Percentiles rank a stretch among this genome's conserved stretches.
Evolutionary conservation across 2,888 invertebrate species (phyloP).

Genomic region (Podotricha telesiphe): DNA sequence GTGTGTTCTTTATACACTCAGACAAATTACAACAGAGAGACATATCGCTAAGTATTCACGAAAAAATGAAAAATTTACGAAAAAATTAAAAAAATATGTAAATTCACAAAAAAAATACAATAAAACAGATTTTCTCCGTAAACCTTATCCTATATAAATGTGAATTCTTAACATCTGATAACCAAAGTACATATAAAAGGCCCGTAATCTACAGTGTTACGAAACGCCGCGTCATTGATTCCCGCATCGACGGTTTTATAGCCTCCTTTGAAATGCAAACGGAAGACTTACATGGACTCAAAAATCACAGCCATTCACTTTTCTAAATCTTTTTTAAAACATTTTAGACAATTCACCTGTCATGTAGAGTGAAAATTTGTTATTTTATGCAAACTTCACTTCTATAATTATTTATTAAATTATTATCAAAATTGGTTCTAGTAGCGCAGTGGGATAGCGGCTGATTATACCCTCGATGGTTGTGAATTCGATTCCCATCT

Average conservation of each 20-base stretch:
- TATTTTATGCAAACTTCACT: not conserved
- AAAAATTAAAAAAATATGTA: not conserved
- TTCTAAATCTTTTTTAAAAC: not conserved
- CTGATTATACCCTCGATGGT: too few relatives aligned
- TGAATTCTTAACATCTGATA: constrained; percentile 4
- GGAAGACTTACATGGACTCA: constrained; percentile 15
- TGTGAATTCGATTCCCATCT: too few relatives aligned
- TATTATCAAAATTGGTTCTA: too few relatives aligned
- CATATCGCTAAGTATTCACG: too few relatives aligned
- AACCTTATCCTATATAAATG: not conserved
- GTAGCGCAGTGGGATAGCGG: too few relatives aligned
- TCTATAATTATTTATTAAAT: too few relatives aligned
- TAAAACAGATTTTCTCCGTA: not conserved
- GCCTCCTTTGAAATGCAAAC: constrained; percentile 9
- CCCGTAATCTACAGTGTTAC: constrained; percentile 8
- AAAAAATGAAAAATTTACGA: too few relatives aligned
- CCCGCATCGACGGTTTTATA: constrained; percentile 18
- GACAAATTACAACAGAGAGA: too few relatives aligned
- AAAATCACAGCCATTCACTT: constrained; percentile 9
- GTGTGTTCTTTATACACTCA: too few relatives aligned
- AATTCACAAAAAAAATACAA: not conserved
- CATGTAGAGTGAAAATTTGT: not conserved
- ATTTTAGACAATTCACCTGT: not conserved
- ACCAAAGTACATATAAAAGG: constrained; percentile 7
- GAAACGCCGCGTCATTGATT: constrained; percentile 28